Percentiles rank a stretch among this genome's conserved stretches.
phyloP scores from a whole-genome alignment of 2,797 vertebrate genomes.

The Acestrorhynchus altus region DNA sequence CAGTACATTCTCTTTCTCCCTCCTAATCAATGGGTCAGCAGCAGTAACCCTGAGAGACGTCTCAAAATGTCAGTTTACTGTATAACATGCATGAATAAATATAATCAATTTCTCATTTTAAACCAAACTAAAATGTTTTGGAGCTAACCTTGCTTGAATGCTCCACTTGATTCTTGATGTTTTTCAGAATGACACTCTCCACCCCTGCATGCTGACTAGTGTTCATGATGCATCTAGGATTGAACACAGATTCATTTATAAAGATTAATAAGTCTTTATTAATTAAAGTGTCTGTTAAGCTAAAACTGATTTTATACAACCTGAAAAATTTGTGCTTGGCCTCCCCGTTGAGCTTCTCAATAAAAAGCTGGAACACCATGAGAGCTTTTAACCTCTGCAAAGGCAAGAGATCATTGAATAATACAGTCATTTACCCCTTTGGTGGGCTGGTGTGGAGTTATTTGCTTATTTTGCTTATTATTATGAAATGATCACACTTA shows the following conservation, averaged over 20 bases:
- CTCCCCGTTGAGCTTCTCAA: constrained; percentile 86
- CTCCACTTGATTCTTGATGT: constrained; percentile 91
- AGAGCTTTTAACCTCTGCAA: constrained; percentile 86
- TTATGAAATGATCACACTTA: constrained; percentile 75
- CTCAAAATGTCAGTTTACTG: too few species aligned
- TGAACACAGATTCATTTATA: neutral
- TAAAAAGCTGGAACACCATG: constrained; percentile 85
- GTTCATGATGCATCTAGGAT: constrained; percentile 88
- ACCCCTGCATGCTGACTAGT: constrained; percentile 90
- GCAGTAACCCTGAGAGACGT: neutral
- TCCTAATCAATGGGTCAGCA: neutral
- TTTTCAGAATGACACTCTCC: constrained; percentile 89
- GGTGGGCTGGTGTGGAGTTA: neutral
- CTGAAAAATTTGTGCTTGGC: constrained; percentile 92
- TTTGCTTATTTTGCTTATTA: too few species aligned
- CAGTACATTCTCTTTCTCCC: neutral
- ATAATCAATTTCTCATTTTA: neutral
- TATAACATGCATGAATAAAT: neutral
- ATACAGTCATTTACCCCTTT: neutral
- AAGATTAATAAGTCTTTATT: neutral
- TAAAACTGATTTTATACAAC: constrained; percentile 62
- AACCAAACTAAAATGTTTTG: constrained; percentile 1
- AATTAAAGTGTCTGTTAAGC: neutral
- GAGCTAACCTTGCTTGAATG: constrained; percentile 82
- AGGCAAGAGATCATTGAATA: constrained; percentile 27